Conservation (phyloP, 2,113 vertebrate species). For the Microtus richardsoni region DNA sequence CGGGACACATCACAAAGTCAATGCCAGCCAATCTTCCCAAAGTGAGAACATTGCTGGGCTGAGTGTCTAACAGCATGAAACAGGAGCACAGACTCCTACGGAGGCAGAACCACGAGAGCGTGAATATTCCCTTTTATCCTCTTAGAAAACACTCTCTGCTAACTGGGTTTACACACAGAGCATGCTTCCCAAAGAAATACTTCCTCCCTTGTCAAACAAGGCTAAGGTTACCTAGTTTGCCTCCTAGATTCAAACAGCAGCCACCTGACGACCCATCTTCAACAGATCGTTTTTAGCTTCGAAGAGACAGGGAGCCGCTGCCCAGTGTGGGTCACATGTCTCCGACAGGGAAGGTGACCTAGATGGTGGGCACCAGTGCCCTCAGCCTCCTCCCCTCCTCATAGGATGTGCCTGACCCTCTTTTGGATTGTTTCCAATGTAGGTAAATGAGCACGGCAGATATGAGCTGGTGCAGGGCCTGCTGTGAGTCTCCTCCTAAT, state of each 20-base stretch:
- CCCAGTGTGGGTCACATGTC: slow-evolving; percentile 74
- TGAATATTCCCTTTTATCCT: not conserved
- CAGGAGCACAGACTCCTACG: not conserved
- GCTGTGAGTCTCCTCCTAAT: slow-evolving; percentile 88
- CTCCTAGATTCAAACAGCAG: slow-evolving; percentile 43
- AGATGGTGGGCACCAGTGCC: slow-evolving; percentile 81
- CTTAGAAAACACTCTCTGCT: not conserved
- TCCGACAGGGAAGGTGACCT: slow-evolving; percentile 77
- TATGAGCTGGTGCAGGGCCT: slow-evolving; percentile 87
- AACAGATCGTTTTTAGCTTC: slow-evolving; percentile 54
- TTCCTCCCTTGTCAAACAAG: not conserved
- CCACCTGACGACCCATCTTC: slow-evolving; percentile 55
- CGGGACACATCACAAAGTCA: not conserved
- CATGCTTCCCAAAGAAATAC: not conserved
- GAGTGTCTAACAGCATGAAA: not conserved
- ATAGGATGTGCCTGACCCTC: slow-evolving; percentile 80
- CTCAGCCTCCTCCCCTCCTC: slow-evolving; percentile 79
- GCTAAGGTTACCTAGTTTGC: slow-evolving; percentile 29
- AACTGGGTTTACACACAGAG: not conserved
- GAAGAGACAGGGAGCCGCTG: slow-evolving; percentile 58
- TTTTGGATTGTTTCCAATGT: slow-evolving; percentile 87
- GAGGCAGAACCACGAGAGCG: not conserved
- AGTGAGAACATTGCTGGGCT: not conserved
- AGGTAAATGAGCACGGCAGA: slow-evolving; percentile 90
- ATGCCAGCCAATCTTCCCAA: not conserved